Conservation (phyloP, 2,888 invertebrate species). For the Papilio demoleus region DNA sequence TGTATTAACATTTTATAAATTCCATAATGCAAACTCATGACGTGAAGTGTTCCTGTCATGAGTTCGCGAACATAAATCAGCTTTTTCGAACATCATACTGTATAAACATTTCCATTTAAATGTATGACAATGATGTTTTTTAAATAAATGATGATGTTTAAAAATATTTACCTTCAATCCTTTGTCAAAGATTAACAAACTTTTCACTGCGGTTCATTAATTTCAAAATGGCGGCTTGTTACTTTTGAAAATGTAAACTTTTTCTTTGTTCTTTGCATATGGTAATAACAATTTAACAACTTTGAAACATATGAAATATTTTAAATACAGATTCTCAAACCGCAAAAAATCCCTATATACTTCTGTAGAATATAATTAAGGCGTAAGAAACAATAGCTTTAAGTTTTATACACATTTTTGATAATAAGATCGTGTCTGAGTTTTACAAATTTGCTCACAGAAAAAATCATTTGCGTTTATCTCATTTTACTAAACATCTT, state of each 20-base stretch:
- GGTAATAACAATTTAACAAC: too few species aligned
- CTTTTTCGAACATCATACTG: not conserved
- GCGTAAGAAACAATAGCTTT: too few species aligned
- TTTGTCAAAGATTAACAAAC: conserved; percentile 20
- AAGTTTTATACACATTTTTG: too few species aligned
- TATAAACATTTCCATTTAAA: conserved; percentile 22
- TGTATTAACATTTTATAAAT: too few species aligned
- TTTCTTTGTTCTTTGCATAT: conserved; percentile 30
- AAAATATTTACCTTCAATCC: conserved; percentile 20
- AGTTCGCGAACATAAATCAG: conserved; percentile 8
- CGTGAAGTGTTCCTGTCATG: not conserved
- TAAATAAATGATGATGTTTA: conserved; percentile 2
- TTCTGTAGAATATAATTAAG: too few species aligned
- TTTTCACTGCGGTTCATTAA: conserved; percentile 28
- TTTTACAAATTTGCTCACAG: too few species aligned
- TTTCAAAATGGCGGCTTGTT: conserved; percentile 4
- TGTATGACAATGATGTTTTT: conserved; percentile 9
- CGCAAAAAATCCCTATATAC: too few species aligned
- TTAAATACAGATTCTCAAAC: too few species aligned
- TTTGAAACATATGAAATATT: too few species aligned
- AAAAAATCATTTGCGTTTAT: too few species aligned
- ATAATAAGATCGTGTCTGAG: too few species aligned
- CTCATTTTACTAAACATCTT: too few species aligned
- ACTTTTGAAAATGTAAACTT: conserved; percentile 7
- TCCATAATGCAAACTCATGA: conserved; percentile 10